Base-by-base conservation (phyloP, 2,113 vertebrate genomes). In the Tyto alba region DNA sequence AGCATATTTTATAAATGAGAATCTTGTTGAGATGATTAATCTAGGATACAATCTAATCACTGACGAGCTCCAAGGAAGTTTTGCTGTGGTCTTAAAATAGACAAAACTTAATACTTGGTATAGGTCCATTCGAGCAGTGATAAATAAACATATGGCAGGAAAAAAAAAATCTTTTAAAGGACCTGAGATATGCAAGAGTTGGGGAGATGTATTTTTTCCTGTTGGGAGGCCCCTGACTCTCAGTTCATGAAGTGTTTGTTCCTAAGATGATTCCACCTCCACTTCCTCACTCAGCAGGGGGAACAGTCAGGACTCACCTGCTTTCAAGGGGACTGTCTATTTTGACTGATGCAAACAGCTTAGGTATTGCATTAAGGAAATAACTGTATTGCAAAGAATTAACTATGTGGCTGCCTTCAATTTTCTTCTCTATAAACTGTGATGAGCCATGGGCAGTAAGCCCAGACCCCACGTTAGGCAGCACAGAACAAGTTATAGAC, bases 381-480 rank as follows among this genome's bases (percentile, higher is more conserved):
- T 45, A 82, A 77, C n/a, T n/a, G 40, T 40, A 90, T 79, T 89
- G 88, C 50, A 94, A 50, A 91, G 72, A 83, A 96, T 97, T 96
- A 97, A 96, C 85, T 95, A 88, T 29, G 1, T 68, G 85, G 63
- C 79, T 94, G 80, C 76, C 87, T 91, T 78, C 90, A 78, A 47
- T 96, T 94, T 92, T 91, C 84, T 47, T 93, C 73, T 88, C 89
- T 82, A 66, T 95, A 93, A 96, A 94, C 56, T 87, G 79, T 68
- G 82, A 96, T 95, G 93, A 91, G 73, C 93, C 85, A 30, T 14
- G 92, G 94, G 92, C 96, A 97, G 94, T 47, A 59, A 95, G 90
- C 94, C 95, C 91, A 96, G 94, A 94, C 90, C 97, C 85, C 96
- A 97, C 30, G 50, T 92, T 88, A 93, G 95, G 90, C 71, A 89